Evolutionary conservation across 2,113 vertebrate genomes (phyloP).

Genomic region (Pardalotus punctatus): DNA sequence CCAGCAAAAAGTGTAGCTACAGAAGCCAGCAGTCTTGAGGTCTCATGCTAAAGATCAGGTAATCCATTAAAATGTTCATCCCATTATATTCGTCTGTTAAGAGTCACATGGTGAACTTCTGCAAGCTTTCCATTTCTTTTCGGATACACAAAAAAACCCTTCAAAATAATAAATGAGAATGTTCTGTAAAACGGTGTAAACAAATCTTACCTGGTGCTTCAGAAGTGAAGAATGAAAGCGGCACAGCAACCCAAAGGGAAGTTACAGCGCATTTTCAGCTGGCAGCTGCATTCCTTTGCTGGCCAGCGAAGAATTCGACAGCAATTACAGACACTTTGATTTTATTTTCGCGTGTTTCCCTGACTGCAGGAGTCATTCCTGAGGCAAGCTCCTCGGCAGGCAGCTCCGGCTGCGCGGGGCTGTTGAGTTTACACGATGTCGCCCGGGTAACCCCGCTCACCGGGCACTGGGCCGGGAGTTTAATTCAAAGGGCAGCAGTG

Average conservation of each 20-base stretch:
- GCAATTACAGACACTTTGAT: not conserved
- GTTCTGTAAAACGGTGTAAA: not conserved
- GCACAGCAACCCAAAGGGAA: not conserved
- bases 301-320: not conserved
- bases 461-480: too few relatives aligned
- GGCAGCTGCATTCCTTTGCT: not conserved
- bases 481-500: not conserved
- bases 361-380: not conserved
- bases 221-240: not conserved
- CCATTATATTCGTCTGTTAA: not conserved
- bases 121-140: not conserved
- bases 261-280: not conserved
- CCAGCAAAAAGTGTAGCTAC: not conserved
- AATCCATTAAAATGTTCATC: not conserved
- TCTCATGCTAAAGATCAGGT: not conserved
- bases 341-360: not conserved
- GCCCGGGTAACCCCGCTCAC: conserved; percentile 48
- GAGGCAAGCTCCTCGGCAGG: not conserved
- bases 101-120: not conserved
- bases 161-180: not conserved
- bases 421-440: conserved; percentile 63
- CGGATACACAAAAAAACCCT: accelerated
- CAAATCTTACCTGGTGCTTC: conserved; percentile 46
- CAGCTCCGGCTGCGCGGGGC: not conserved
- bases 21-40: not conserved